phyloP scores from a whole-genome alignment of 2,113 vertebrate genomes.

The Pardalotus punctatus region DNA sequence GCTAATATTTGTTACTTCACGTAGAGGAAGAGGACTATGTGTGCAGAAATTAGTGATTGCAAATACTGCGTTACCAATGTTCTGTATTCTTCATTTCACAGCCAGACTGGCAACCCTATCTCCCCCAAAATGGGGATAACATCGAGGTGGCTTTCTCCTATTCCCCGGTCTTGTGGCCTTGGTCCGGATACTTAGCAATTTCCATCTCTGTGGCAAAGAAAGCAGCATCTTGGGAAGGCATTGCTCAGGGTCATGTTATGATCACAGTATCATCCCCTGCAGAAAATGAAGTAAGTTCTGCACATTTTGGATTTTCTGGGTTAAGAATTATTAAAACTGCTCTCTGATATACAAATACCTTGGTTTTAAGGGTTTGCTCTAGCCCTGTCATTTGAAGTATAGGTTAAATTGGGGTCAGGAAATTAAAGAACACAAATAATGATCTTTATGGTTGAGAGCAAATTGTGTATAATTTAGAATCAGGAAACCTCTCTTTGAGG shows the following conservation, averaged over 20 bases:
- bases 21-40: not conserved
- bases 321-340: not conserved
- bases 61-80: not conserved
- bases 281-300: slow-evolving; percentile 83
- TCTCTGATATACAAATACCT: not conserved
- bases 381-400: not conserved
- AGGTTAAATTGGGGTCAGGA: not conserved
- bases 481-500: not conserved
- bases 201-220: slow-evolving; percentile 98
- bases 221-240: slow-evolving; percentile 93
- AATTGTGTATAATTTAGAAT: not conserved
- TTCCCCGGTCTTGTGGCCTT: slow-evolving; percentile 93
- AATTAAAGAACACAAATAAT: not conserved
- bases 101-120: slow-evolving; percentile 98
- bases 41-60: not conserved
- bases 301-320: not conserved
- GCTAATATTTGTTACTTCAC: not conserved
- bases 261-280: slow-evolving; percentile 91
- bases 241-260: slow-evolving; percentile 96
- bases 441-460: not conserved
- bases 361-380: not conserved
- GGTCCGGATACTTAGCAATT: slow-evolving; percentile 96
- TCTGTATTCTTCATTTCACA: slow-evolving; percentile 50
- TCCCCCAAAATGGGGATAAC: slow-evolving; percentile 95
- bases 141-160: slow-evolving; percentile 95